Base-by-base conservation (phyloP, 2,797 vertebrate genomes). In the Cyprinella venusta region DNA sequence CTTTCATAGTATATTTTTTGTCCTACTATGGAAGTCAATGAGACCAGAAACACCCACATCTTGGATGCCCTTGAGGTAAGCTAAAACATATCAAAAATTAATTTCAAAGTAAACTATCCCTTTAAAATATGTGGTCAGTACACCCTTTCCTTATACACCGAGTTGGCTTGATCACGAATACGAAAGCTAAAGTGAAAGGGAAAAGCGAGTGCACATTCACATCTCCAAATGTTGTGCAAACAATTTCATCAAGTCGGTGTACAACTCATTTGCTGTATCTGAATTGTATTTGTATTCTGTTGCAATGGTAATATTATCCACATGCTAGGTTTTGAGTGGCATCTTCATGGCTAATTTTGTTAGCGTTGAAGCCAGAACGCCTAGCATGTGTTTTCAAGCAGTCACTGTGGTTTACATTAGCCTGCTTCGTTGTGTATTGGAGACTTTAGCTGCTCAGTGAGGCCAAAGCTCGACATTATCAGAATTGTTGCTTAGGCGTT, bases 341-440 rank as follows among this genome's bases (percentile, higher is more conserved):
- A 64, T 81, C 56, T 68, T 89, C 80, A 81, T 26, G 65, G 79
- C 75, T 89, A 81, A 88, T 90, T 85, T 77, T 65, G 76, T 86
- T 88, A 86, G 77, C 75, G 24, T 86, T 70, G 80, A 19, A 74
- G 72, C 86, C 70, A 74, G 64, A 72, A 67, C 2, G 38, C 26
- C 80, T 71, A 45, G 81, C 63, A 59, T 79, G 54, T 75, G 81
- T 82, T 89, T 85, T 76, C 83, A 61, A 50, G 84, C 87, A 88
- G 82, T 70, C 76, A 2, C 65, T 87, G 87, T 88, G 85, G 84
- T 89, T 90, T 86, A 67, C 38, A 83, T 85, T 76, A 71, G 8
- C 59, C 72, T 70, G 67, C 42, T 85, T 81, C 45, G 68, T 76
- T 45, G 65, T 80, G 81, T 78, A 74, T 83, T 83, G 54, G 38